Evolutionary conservation across 1,140 invertebrate species (phyloP).

Genomic region (Drosophila hydei): DNA sequence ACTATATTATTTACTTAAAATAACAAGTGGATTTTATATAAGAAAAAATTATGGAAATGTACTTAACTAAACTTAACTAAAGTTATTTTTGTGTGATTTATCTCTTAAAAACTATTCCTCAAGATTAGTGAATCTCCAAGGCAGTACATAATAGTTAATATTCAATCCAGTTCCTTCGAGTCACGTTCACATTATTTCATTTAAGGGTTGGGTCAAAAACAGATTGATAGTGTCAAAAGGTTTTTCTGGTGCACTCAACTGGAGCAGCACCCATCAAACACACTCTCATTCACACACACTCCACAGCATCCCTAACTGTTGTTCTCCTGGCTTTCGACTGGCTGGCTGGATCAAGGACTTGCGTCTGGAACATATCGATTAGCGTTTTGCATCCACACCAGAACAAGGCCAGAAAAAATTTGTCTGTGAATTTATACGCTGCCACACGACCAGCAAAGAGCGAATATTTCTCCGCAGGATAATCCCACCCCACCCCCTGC

Average conservation of each 20-base stretch:
- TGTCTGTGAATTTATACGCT: conserved; percentile 43
- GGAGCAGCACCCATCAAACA: conserved; percentile 43
- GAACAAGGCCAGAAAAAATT: conserved; percentile 51
- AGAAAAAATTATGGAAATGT: too few relatives aligned
- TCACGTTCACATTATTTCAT: conserved; percentile 47
- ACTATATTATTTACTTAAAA: too few relatives aligned
- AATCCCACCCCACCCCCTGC: conserved; percentile 61
- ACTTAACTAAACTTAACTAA: too few relatives aligned
- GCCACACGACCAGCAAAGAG: conserved; percentile 55
- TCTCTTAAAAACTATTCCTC: background rate
- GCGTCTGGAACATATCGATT: conserved; percentile 77
- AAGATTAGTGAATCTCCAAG: background rate
- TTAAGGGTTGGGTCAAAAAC: conserved; percentile 63
- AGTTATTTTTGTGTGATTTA: too few relatives aligned
- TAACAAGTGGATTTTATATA: too few relatives aligned
- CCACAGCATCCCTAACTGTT: conserved; percentile 20
- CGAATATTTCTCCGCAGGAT: conserved; percentile 61
- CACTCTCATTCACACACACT: conserved; percentile 28
- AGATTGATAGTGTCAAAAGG: conserved; percentile 74
- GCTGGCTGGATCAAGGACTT: conserved; percentile 25
- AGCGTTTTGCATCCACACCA: conserved; percentile 65
- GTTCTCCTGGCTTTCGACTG: background rate
- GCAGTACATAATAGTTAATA: conserved; percentile 34
- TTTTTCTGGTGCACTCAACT: conserved; percentile 38
- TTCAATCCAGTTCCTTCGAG: conserved; percentile 30